Evolutionary conservation across 2,888 invertebrate genomes (phyloP).

Genomic region (Dicyrtomina minuta): DNA sequence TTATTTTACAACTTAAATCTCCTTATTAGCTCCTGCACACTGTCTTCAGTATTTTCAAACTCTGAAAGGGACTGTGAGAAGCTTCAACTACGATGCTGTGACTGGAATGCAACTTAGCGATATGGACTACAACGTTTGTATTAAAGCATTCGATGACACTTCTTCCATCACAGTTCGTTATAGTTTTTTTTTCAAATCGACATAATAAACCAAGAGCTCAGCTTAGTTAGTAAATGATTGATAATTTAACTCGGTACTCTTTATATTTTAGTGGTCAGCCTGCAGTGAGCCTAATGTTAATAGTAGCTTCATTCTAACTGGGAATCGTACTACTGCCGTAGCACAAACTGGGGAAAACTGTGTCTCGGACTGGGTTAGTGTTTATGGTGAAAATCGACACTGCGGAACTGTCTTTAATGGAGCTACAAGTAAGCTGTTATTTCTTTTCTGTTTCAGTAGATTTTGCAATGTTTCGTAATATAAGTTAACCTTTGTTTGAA

Average conservation of each 20-base stretch:
- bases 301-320: neutral
- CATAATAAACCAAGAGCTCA: too few species aligned
- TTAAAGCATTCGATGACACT: conserved; percentile 7
- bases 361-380: neutral
- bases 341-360: neutral
- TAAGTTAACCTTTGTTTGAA: too few species aligned
- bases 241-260: too few species aligned
- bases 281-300: neutral
- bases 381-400: neutral
- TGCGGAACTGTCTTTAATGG: neutral
- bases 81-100: neutral
- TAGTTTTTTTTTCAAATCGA: neutral
- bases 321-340: neutral
- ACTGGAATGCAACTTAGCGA: neutral
- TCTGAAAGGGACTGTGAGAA: neutral
- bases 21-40: conserved; percentile 3
- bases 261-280: neutral
- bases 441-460: too few species aligned
- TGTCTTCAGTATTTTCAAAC: conserved; percentile 4
- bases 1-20: too few species aligned
- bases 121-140: conserved; percentile 9
- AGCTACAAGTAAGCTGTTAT: neutral
- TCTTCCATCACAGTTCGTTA: neutral
- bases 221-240: neutral
- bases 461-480: too few species aligned